These are phyloP conservation scores for Lota lota DNA, from an alignment of 2,113 vertebrate species.

Conservation along the genomic window DNA sequence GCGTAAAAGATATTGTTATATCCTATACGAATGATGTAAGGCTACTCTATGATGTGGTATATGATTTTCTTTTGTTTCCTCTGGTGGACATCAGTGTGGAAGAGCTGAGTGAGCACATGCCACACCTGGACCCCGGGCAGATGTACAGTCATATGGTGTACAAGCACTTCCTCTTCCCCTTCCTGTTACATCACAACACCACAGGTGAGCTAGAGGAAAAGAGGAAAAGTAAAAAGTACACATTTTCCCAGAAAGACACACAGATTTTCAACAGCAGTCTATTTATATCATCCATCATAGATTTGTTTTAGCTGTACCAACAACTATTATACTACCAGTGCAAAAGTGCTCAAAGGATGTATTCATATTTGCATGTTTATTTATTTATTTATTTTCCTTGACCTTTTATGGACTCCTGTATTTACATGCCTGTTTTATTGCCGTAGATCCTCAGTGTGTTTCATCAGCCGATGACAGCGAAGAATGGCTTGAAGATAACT, in stretches of 20 bases:
- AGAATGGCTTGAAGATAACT: conserved; percentile 52
- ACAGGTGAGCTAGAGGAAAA: conserved; percentile 49
- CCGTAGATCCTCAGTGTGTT: conserved; percentile 43
- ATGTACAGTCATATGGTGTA: conserved; percentile 46
- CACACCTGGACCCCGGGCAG: conserved; percentile 17
- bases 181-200: conserved; percentile 50
- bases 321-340: no score
- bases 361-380: no score
- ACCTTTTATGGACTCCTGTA: no score
- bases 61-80: neutral
- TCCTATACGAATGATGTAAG: no score
- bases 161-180: conserved; percentile 53
- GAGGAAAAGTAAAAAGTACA: no score
- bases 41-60: neutral
- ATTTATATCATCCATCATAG: no score
- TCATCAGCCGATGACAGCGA: conserved; percentile 42
- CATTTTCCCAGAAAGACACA: no score
- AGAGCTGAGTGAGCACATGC: conserved; percentile 46
- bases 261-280: no score
- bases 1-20: neutral
- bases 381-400: no score
- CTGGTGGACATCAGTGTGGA: conserved; percentile 48
- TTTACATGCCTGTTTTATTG: neutral
- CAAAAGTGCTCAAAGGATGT: no score
- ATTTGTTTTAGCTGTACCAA: no score